Conservation (phyloP, 1,140 invertebrate genomes). For the Aphaenogaster ashmeadi region DNA sequence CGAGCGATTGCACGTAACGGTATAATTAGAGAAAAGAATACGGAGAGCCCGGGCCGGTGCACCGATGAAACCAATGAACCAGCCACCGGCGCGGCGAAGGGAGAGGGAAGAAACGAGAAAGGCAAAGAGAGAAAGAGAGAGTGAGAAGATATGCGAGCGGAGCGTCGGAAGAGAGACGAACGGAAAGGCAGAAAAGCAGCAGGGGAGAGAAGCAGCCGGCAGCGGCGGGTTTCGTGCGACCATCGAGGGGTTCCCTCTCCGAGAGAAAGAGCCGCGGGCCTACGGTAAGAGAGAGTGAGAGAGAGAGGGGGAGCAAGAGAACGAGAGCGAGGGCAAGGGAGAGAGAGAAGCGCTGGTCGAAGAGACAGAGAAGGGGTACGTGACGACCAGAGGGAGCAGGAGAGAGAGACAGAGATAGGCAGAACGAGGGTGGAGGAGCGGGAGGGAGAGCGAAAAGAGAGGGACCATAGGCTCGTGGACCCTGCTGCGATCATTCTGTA, state of each 20-base stretch:
- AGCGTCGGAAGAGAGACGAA: conserved; percentile 61
- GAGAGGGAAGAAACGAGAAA: conserved; percentile 52
- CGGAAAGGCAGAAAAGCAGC: conserved; percentile 72
- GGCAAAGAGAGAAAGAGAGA: conserved; percentile 8
- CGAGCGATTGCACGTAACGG: conserved; percentile 81
- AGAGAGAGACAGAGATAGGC: conserved; percentile 51
- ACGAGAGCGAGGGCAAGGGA: neutral
- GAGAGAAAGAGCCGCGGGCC: conserved; percentile 46
- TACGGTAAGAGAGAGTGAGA: conserved; percentile 7
- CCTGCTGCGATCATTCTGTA: conserved; percentile 73
- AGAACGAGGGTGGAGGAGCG: conserved; percentile 41
- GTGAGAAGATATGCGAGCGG: neutral
- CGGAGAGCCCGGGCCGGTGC: conserved; percentile 77
- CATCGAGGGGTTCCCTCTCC: conserved; percentile 73
- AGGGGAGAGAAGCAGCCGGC: conserved; percentile 72
- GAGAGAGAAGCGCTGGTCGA: neutral
- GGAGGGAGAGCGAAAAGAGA: conserved; percentile 66
- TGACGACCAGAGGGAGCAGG: conserved; percentile 40
- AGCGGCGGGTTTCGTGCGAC: conserved; percentile 71
- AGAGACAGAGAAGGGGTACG: conserved; percentile 36
- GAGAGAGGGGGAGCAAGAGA: neutral
- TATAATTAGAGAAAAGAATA: conserved; percentile 83
- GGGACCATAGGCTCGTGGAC: conserved; percentile 71
- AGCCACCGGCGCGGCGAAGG: conserved; percentile 63
- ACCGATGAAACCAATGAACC: conserved; percentile 82